Percentiles rank a stretch among this genome's conserved stretches.
These are phyloP conservation scores for Dipodomys stephensi DNA, from an alignment of 2,113 vertebrate species.

Conservation along the genomic window DNA sequence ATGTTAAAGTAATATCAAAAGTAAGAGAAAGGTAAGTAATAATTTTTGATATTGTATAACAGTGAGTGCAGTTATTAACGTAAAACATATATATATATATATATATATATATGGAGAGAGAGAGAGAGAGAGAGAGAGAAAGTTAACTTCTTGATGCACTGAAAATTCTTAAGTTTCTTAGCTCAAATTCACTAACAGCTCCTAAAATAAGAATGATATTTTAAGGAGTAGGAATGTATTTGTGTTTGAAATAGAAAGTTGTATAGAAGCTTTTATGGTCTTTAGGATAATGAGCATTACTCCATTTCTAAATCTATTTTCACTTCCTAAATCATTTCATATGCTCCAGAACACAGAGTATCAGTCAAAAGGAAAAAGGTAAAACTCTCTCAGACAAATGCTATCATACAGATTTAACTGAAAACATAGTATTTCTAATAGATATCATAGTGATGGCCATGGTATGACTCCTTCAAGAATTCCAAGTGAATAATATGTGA, in stretches of 20 bases:
- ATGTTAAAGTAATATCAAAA: constrained; percentile 1
- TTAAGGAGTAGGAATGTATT: background rate
- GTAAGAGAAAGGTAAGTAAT: background rate
- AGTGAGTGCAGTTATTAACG: background rate
- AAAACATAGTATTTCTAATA: background rate
- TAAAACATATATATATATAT: background rate
- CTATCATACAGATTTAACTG: background rate
- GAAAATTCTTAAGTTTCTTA: background rate
- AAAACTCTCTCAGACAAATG: background rate
- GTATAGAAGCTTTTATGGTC: background rate
- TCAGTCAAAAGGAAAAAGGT: background rate
- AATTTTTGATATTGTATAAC: background rate
- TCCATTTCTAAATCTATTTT: background rate
- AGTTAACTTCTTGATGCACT: background rate
- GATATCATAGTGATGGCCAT: background rate
- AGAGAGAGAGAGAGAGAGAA: background rate
- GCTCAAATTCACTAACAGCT: background rate
- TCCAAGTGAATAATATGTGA: background rate
- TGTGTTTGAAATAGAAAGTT: background rate
- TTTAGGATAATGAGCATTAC: constrained; percentile 5
- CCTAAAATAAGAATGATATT: constrained; percentile 32
- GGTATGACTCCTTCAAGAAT: background rate
- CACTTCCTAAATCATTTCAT: background rate
- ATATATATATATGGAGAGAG: background rate
- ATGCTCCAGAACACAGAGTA: background rate